Base-by-base conservation (phyloP, 2,113 vertebrate genomes). In the Equus quagga region DNA sequence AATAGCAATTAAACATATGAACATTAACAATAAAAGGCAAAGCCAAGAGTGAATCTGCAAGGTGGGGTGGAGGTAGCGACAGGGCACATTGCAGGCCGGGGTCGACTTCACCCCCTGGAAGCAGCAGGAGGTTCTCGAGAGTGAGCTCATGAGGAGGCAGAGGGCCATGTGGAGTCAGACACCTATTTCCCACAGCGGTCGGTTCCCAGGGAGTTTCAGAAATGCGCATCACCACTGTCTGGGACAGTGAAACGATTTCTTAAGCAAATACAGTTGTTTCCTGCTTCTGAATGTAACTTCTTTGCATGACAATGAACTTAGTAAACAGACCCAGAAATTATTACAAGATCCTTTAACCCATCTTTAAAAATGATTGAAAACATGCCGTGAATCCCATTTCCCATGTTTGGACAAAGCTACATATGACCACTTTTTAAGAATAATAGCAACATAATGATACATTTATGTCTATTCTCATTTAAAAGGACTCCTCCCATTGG, bases 251-350 rank as follows among this genome's bases (percentile, higher is more conserved):
- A 26, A 41, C 9, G 6, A 69, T 80, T 95, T 95, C 94, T 96
- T 86, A 83, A 58, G 41, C 81, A 85, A 84, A 78, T 84, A 54
- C 75, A 91, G 54, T 87, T 24, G 33, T 36, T 96, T 97, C 54
- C 64, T 93, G 67, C 79, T 96, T 96, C 82, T 62, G 49, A 76
- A 72, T 82, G 69, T 36, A 91, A 70, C 78, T 91, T 90, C 51
- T 97, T 95, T 89, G 79, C 93, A 67, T 96, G 90, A 93, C 81
- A 95, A 79, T 13, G n/a, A 95, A 62, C 36, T 94, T 91, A 69
- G 72, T 97, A 96, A 95, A 70, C 73, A 91, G 76, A 97, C 69
- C 46, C 92, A 95, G 83, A 92, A 96, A 96, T 94, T 85, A 82
- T 82, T 94, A 19, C 8, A 75, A 89, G 67, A 83, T 83, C 78